phyloP scores from a whole-genome alignment of 2,888 invertebrate genomes.

The Globia sparganii region DNA sequence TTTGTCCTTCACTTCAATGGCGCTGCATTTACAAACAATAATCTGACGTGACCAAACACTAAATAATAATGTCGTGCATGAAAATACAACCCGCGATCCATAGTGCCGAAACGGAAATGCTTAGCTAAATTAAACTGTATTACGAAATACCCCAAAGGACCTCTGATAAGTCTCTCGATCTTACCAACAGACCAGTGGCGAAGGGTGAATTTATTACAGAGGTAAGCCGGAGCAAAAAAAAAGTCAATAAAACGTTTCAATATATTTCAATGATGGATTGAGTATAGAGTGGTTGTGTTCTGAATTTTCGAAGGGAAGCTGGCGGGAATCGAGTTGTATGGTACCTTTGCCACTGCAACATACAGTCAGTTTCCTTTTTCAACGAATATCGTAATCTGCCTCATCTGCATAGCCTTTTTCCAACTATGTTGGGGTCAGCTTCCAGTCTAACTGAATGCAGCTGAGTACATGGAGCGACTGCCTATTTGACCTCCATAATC shows the following conservation, averaged over 20 bases:
- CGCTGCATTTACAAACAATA: constrained; percentile 11
- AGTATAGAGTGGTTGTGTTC: too few species aligned
- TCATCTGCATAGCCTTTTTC: too few species aligned
- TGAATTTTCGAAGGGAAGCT: too few species aligned
- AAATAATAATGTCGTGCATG: not conserved
- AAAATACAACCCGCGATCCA: not conserved
- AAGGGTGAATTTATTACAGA: too few species aligned
- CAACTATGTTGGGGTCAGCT: not conserved
- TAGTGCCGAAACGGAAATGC: not conserved
- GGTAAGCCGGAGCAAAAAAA: too few species aligned
- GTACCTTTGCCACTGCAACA: too few species aligned
- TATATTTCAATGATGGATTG: too few species aligned
- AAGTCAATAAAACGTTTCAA: too few species aligned
- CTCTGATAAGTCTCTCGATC: not conserved
- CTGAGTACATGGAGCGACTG: too few species aligned
- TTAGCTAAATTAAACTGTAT: not conserved
- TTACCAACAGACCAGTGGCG: too few species aligned
- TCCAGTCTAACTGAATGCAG: not conserved
- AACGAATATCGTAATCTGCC: not conserved
- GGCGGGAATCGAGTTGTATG: too few species aligned
- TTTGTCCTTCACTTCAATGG: not conserved
- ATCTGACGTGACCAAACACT: constrained; percentile 12
- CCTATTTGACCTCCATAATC: too few species aligned
- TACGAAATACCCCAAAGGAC: not conserved
- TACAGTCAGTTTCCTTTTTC: not conserved